Base-by-base conservation (phyloP, 1,140 invertebrate genomes). In the Drosophila kanapiae region DNA sequence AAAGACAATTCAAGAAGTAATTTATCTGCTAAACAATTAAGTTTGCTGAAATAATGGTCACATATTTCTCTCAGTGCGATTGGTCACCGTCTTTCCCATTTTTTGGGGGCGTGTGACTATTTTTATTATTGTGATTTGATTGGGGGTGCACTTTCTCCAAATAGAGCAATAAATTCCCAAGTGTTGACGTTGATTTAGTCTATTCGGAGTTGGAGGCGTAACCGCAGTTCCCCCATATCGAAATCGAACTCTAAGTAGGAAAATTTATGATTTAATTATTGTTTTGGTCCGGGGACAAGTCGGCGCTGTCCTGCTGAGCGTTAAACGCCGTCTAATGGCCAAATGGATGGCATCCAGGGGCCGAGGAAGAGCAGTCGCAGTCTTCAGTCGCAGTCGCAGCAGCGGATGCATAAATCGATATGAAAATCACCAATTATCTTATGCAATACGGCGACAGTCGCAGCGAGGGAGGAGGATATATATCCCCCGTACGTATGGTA, bases 381-480 rank as follows among this genome's bases (percentile, higher is more conserved):
- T 23, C 38, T 9, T 48, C 29, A 43, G 47, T 23, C 38, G 10
- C 54, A 43, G 48, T 35, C 16, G 18, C 42, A 42, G 51, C 51
- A 75, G 85, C 85, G 85, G 85, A 88, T 90, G 85, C 85, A 88
- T 88, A 88, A 88, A 88, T 88, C 85, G 85, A 88, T 90, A 85
- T 90, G 85, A 88, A 88, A 88, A 88, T 88, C 85, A 90, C 85
- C 85, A 88, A 88, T 88, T 88, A 88, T 90, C 85, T 88, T 88
- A 88, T 88, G 85, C 85, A 88, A 90, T 85, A 71, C 74, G 40
- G 47, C 59, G 31, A 43, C 43, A 51, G 53, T 18, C 42, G 45
- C 47, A 47, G 47, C n/a, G 51, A 49, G 49, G 67, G 47, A 42
- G 49, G 51, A 51, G 64, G 53, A 29, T 11, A 9, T 18, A 54